Base-by-base conservation (phyloP, 2,113 vertebrate genomes). In the Toxostoma redivivum region DNA sequence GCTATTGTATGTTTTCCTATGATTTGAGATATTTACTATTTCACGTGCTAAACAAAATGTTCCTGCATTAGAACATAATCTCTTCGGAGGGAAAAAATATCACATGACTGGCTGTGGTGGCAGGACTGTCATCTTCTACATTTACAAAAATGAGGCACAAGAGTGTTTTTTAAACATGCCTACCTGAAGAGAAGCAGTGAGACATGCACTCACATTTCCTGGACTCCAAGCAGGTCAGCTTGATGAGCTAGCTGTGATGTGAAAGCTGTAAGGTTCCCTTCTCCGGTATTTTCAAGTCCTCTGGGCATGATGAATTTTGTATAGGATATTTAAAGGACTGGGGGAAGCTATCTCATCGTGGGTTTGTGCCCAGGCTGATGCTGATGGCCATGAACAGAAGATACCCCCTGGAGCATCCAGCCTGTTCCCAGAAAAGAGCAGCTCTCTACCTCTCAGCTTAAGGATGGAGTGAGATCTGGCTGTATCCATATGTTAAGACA, bases 1-100 rank as follows among this genome's bases (percentile, higher is more conserved):
- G 62, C 85, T 73, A 95, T 82, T 96, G 79, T 93, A 86, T 73
- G 33, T 58, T 95, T 95, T 90, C 77, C 95, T 89, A 82, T 35
- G 18, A 84, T 87, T 92, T 71, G 57, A 71, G 50, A 66, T 88
- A 77, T 77, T 97, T 94, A 81, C 53, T 45, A 81, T 76, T 87
- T 89, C 82, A 77, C 54, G 60, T 53, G 56, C 65, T 90, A 88
- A 88, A 94, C 57, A 95, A 93, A 96, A 97, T 56, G 79, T 86
- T 90, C 69, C 86, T 83, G 86, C 64, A 71, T 56, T 89, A 87
- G 64, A 73, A 92, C 62, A 81, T 37, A 54, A 94, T n/a, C 66
- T n/a, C 44, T 45, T 24, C 60, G 24, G 58, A 84, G 40, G 66
- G 60, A 7, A 38, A 8, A 86, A 76, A 84, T 58, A 72, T 21